These are phyloP conservation scores for Drosophila orosa DNA, from an alignment of 1,140 invertebrate genomes.

Conservation along the genomic window DNA sequence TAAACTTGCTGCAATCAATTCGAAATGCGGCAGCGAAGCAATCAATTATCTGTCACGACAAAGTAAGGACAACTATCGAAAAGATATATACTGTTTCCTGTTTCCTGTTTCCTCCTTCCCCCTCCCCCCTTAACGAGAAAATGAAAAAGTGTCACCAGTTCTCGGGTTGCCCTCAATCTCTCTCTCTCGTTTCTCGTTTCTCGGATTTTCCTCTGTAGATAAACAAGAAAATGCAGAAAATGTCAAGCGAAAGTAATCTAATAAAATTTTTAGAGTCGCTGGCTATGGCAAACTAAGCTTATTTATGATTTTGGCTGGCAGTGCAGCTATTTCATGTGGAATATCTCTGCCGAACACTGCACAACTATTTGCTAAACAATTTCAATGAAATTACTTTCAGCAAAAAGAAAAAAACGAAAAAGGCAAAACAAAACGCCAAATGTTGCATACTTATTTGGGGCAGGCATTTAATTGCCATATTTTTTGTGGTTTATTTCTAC, in stretches of 20 bases:
- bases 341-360: slow-evolving; percentile 42
- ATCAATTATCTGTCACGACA: slow-evolving; percentile 58
- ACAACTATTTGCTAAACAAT: slow-evolving; percentile 41
- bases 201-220: neutral
- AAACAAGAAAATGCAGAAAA: slow-evolving; percentile 31
- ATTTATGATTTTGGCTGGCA: slow-evolving; percentile 44
- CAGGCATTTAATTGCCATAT: slow-evolving; percentile 68
- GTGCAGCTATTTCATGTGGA: slow-evolving; percentile 46
- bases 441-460: slow-evolving; percentile 61
- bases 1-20: slow-evolving; percentile 53
- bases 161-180: neutral
- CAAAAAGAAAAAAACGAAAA: neutral
- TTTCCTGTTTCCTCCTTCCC: neutral
- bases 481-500: slow-evolving; percentile 28
- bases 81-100: slow-evolving; percentile 10
- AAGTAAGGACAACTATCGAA: slow-evolving; percentile 37
- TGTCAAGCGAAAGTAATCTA: slow-evolving; percentile 51
- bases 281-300: slow-evolving; percentile 25
- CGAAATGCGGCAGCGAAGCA: slow-evolving; percentile 27
- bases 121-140: slow-evolving; percentile 18
- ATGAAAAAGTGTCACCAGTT: slow-evolving; percentile 40
- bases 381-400: slow-evolving; percentile 59
- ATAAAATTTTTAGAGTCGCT: slow-evolving; percentile 18
- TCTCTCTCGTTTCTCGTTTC: neutral
- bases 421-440: slow-evolving; percentile 15